Percentiles rank a stretch among this genome's conserved stretches.
Conservation (phyloP, 2,888 invertebrate species). For the Dryobota labecula region DNA sequence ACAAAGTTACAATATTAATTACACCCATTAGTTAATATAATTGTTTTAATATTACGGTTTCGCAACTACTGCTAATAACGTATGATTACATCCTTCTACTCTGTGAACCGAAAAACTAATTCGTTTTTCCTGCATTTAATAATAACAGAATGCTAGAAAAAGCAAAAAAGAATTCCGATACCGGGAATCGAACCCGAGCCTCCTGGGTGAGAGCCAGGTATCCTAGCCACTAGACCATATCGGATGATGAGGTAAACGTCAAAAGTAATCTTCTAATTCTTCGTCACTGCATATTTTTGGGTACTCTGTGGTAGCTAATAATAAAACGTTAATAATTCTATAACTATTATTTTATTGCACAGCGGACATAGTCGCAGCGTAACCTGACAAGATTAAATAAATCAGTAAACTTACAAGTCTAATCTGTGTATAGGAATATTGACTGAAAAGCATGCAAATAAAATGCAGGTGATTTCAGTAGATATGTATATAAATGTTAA, state of each 20-base stretch:
- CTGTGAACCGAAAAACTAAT: not conserved
- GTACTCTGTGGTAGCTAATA: not conserved
- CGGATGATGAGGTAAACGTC: constrained; percentile 15
- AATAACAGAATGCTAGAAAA: not conserved
- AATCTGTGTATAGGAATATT: no score
- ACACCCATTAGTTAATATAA: constrained; percentile 1
- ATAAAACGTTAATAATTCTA: not conserved
- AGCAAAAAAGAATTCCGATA: constrained; percentile 72
- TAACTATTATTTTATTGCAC: not conserved
- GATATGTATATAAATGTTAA: not conserved
- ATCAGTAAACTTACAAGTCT: not conserved
- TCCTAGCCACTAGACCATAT: constrained; percentile 93
- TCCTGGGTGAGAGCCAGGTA: constrained; percentile 93
- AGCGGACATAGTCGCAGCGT: not conserved
- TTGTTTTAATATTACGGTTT: constrained; percentile 19
- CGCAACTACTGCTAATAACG: constrained; percentile 19
- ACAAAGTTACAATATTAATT: constrained; percentile 21
- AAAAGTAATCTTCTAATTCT: constrained; percentile 28
- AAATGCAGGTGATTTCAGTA: constrained; percentile 3
- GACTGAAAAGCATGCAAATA: constrained; percentile 12
- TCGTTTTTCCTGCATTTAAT: constrained; percentile 22
- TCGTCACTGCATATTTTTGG: not conserved
- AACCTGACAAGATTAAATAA: not conserved
- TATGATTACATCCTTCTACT: not conserved
- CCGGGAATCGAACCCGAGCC: constrained; percentile 91